These are phyloP conservation scores for Excalfactoria chinensis DNA, from an alignment of 2,113 vertebrate genomes.

Conservation along the genomic window DNA sequence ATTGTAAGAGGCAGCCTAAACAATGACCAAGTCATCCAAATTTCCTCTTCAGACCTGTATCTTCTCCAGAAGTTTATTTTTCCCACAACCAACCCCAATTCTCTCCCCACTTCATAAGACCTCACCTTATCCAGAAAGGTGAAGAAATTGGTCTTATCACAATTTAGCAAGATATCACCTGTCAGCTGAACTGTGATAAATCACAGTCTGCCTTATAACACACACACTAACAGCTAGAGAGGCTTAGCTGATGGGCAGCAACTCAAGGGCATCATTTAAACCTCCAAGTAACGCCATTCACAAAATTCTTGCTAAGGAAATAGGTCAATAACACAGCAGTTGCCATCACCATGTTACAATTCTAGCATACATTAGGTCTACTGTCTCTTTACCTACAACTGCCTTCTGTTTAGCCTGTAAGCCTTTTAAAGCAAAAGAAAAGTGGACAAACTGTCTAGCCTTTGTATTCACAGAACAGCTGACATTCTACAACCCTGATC, in stretches of 20 bases:
- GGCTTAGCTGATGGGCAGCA: neutral
- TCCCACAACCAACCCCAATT: neutral
- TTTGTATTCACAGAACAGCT: neutral
- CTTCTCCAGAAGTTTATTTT: neutral
- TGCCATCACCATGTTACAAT: neutral
- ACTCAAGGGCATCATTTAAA: neutral
- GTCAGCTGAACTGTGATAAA: slow-evolving; percentile 52
- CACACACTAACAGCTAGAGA: neutral
- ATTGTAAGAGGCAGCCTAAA: neutral
- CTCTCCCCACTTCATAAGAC: neutral
- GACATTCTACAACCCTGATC: neutral
- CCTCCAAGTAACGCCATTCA: neutral
- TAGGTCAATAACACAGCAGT: neutral
- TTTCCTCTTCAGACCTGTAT: neutral
- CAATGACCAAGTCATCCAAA: neutral
- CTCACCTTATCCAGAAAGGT: slow-evolving; percentile 30
- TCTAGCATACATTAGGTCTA: neutral
- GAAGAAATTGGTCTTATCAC: slow-evolving; percentile 38
- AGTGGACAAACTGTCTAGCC: neutral
- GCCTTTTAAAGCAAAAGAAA: neutral
- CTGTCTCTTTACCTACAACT: neutral
- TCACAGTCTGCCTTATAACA: slow-evolving; percentile 28
- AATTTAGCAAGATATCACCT: slow-evolving; percentile 38
- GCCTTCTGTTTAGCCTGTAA: neutral
- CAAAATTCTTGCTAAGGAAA: neutral